Evolutionary conservation across 92 coral and sea anemone species (phyloP).

Genomic region (Parazoanthus atlanticus): DNA sequence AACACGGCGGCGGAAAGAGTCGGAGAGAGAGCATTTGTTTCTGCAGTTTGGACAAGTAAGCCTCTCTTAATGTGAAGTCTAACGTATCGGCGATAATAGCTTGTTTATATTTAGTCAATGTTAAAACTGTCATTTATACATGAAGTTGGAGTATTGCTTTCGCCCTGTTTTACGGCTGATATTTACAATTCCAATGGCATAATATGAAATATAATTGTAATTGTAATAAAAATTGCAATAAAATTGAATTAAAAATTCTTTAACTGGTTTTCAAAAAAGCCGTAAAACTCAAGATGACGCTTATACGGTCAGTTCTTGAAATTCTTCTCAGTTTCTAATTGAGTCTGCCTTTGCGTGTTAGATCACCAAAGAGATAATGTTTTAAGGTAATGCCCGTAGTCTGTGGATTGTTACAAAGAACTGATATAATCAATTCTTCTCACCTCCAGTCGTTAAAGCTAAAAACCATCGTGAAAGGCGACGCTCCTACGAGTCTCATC

Average conservation of each 20-base stretch:
- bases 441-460: constrained; percentile 73
- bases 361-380: not conserved
- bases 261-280: too few relatives aligned
- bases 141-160: too few relatives aligned
- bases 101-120: not conserved
- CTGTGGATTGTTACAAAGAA: not conserved
- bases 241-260: too few relatives aligned
- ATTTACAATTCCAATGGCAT: too few relatives aligned
- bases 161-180: too few relatives aligned
- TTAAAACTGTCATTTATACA: not conserved
- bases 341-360: not conserved
- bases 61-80: not conserved
- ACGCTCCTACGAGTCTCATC: constrained; percentile 84
- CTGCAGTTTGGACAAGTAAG: constrained; percentile 89
- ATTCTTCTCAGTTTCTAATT: too few relatives aligned
- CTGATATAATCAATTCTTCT: not conserved
- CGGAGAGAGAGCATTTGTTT: constrained; percentile 83
- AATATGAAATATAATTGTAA: too few relatives aligned
- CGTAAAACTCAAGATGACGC: too few relatives aligned
- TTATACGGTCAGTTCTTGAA: too few relatives aligned
- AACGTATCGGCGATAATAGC: not conserved
- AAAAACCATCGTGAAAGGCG: constrained; percentile 83
- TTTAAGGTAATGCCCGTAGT: not conserved
- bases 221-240: too few relatives aligned
- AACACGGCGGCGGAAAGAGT: constrained; percentile 78